phyloP scores from a whole-genome alignment of 2,113 vertebrate species.

The Oxygymnocypris stewartii region DNA sequence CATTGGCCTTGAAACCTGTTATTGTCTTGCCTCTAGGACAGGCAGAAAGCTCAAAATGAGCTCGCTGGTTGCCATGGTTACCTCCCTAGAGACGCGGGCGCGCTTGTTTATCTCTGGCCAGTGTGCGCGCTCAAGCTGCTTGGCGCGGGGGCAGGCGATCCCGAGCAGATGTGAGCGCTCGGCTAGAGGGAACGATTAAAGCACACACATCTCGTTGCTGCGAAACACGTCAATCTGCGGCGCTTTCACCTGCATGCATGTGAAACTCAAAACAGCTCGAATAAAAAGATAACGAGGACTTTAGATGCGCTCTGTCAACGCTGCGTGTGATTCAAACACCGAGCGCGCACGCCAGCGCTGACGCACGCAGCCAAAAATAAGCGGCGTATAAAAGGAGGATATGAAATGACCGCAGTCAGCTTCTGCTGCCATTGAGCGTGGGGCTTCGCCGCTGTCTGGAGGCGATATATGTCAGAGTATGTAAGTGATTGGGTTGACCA shows the following conservation, averaged over 20 bases:
- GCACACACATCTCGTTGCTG: constrained; percentile 27
- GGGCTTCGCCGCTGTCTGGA: constrained; percentile 58
- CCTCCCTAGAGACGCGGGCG: constrained; percentile 71
- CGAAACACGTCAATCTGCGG: background rate
- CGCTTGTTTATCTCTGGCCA: constrained; percentile 78
- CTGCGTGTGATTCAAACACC: constrained; percentile 16
- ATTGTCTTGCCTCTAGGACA: constrained; percentile 79
- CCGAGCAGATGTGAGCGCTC: constrained; percentile 68
- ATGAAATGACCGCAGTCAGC: constrained; percentile 65
- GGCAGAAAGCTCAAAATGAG: constrained; percentile 67
- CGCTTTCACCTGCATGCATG: background rate
- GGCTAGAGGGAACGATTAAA: constrained; percentile 49
- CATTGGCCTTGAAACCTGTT: constrained; percentile 78
- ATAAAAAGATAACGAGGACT: constrained; percentile 20
- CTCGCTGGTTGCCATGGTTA: constrained; percentile 77
- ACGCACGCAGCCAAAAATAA: constrained; percentile 56
- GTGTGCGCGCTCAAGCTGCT: constrained; percentile 56
- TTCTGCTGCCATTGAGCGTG: constrained; percentile 46
- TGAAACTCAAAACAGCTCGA: background rate
- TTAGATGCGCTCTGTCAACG: constrained; percentile 40
- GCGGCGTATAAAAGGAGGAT: constrained; percentile 61
- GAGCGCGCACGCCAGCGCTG: constrained; percentile 20
- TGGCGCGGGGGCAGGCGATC: constrained; percentile 54
- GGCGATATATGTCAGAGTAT: constrained; percentile 66
- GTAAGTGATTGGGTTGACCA: constrained; percentile 61